These are phyloP conservation scores for Drosophila neotestacea DNA, from an alignment of 2,888 invertebrate species.

Conservation along the genomic window DNA sequence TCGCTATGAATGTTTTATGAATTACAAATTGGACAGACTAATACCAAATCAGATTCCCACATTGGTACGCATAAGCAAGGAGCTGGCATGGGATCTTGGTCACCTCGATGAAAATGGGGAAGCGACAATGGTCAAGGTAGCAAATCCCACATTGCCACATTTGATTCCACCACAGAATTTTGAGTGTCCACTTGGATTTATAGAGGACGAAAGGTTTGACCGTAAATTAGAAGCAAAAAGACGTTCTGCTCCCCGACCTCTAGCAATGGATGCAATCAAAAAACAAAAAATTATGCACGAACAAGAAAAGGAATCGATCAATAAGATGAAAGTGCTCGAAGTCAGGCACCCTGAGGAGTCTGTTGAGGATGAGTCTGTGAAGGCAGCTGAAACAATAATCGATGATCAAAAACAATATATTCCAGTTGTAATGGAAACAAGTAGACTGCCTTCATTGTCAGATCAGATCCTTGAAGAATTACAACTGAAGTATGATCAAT, in stretches of 20 bases:
- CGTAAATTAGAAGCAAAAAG: conserved; percentile 27
- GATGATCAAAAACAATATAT: background rate
- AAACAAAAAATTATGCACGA: conserved; percentile 5
- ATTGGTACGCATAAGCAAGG: conserved; percentile 74
- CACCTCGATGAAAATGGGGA: conserved; percentile 59
- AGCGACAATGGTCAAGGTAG: conserved; percentile 56
- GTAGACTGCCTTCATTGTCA: background rate
- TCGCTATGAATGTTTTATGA: conserved; percentile 86
- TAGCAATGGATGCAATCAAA: conserved; percentile 18
- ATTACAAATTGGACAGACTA: conserved; percentile 85
- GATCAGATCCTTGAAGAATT: conserved; percentile 16
- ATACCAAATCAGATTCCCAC: conserved; percentile 86
- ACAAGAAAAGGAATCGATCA: background rate
- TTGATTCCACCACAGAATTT: conserved; percentile 75
- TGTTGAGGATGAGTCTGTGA: background rate
- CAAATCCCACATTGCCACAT: conserved; percentile 57
- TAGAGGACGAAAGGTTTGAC: conserved; percentile 29
- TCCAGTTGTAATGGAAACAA: background rate
- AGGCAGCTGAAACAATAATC: background rate
- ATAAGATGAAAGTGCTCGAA: background rate
- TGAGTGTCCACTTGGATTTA: conserved; percentile 63
- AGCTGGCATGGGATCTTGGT: conserved; percentile 75
- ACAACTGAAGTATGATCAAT: conserved; percentile 35
- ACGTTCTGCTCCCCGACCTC: conserved; percentile 25
- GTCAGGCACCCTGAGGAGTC: background rate